Conservation (phyloP, 2,797 vertebrate genomes). For the Micromesistius poutassou region DNA sequence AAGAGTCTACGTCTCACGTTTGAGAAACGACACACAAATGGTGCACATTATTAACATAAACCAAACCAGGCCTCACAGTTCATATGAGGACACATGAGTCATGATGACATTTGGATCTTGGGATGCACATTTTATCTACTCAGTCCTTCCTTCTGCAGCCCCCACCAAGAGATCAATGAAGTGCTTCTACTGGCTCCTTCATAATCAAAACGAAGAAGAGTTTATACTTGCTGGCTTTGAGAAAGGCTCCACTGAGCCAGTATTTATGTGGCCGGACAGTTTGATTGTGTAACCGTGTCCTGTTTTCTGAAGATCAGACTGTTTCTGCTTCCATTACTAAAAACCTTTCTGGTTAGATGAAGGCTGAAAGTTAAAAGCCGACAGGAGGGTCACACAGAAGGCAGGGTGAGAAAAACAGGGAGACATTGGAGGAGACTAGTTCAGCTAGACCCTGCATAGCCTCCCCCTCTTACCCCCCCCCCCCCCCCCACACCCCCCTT, state of each 20-base stretch:
- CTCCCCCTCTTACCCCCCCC: no score
- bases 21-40: not conserved
- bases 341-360: not conserved
- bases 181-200: not conserved
- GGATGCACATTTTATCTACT: not conserved
- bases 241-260: not conserved
- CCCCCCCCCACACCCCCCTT: no score
- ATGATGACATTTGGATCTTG: not conserved
- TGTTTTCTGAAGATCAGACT: not conserved
- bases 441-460: no score
- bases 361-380: not conserved
- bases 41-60: not conserved
- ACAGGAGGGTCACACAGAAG: not conserved
- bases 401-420: not conserved
- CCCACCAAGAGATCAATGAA: not conserved
- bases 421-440: not conserved
- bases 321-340: not conserved
- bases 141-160: not conserved
- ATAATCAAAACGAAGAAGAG: no score
- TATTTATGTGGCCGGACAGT: not conserved
- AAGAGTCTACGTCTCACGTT: not conserved
- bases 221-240: no score
- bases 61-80: not conserved
- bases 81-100: not conserved
- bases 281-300: not conserved